These are phyloP conservation scores for Latrodectus hesperus DNA, from an alignment of 2,888 invertebrate species.

Conservation along the genomic window DNA sequence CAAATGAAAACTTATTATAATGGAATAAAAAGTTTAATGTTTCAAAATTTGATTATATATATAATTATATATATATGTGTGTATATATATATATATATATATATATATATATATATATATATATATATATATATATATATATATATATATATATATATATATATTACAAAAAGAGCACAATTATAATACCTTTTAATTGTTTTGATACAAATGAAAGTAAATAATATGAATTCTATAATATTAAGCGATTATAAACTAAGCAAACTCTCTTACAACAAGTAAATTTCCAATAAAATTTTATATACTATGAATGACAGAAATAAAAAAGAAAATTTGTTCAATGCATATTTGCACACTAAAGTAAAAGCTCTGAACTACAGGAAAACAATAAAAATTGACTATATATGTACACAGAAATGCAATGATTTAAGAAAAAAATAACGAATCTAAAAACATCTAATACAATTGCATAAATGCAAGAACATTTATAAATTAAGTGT, in stretches of 20 bases:
- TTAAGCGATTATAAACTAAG: not conserved
- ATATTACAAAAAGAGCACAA: too few relatives aligned
- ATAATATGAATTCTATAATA: not conserved
- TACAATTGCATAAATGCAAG: too few relatives aligned
- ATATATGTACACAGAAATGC: too few relatives aligned
- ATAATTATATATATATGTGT: not conserved
- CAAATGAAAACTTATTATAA: too few relatives aligned
- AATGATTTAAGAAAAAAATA: too few relatives aligned
- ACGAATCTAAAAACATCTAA: too few relatives aligned
- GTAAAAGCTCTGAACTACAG: conserved; percentile 21
- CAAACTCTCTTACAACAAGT: not conserved
- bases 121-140: not conserved
- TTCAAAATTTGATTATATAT: not conserved
- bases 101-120: not conserved
- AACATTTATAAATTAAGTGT: too few relatives aligned
- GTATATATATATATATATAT: not conserved
- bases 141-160: not conserved
- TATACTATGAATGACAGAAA: too few relatives aligned
- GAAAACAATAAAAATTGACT: not conserved
- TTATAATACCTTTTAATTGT: too few relatives aligned
- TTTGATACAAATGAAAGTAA: not conserved
- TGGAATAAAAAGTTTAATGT: not conserved
- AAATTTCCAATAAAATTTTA: too few relatives aligned
- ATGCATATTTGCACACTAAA: not conserved
- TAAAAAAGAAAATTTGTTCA: not conserved